These are phyloP conservation scores for Prorops nasuta DNA, from an alignment of 1,140 invertebrate species.

Conservation along the genomic window DNA sequence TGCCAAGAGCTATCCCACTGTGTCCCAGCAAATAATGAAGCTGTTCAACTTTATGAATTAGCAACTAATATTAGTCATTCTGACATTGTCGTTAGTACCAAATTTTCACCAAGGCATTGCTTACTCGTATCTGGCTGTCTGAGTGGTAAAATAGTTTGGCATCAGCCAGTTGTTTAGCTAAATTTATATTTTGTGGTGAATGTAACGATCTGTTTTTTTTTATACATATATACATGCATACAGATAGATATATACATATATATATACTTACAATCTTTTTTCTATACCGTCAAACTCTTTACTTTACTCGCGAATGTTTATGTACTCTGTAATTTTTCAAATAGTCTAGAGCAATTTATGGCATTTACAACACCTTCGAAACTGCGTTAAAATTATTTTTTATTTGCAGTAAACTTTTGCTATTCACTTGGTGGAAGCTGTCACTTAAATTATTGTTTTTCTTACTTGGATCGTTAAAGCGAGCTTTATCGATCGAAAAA, in stretches of 20 bases:
- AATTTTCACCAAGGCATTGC: conserved; percentile 84
- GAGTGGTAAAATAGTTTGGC: conserved; percentile 84
- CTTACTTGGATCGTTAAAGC: no score
- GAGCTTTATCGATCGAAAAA: no score
- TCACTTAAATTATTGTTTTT: no score
- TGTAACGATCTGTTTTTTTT: conserved; percentile 10
- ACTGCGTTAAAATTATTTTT: no score
- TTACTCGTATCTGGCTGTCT: conserved; percentile 86
- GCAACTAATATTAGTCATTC: conserved; percentile 71
- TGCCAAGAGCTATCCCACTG: conserved; percentile 78
- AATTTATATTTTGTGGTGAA: conserved; percentile 11
- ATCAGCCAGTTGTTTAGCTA: conserved; percentile 72
- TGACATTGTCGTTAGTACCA: conserved; percentile 86
- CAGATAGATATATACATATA: no score
- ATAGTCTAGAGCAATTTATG: no score
- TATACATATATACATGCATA: conserved; percentile 12
- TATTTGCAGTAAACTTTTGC: no score
- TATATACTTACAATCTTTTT: not conserved
- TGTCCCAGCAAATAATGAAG: conserved; percentile 55
- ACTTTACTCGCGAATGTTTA: no score
- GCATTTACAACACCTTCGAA: no score
- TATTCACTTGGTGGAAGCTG: no score
- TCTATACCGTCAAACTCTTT: not conserved
- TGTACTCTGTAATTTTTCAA: no score
- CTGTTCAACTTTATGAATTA: conserved; percentile 63